Percentiles rank a stretch among this genome's conserved stretches.
Conservation (phyloP, 2,113 vertebrate genomes). For the Camelus dromedarius region DNA sequence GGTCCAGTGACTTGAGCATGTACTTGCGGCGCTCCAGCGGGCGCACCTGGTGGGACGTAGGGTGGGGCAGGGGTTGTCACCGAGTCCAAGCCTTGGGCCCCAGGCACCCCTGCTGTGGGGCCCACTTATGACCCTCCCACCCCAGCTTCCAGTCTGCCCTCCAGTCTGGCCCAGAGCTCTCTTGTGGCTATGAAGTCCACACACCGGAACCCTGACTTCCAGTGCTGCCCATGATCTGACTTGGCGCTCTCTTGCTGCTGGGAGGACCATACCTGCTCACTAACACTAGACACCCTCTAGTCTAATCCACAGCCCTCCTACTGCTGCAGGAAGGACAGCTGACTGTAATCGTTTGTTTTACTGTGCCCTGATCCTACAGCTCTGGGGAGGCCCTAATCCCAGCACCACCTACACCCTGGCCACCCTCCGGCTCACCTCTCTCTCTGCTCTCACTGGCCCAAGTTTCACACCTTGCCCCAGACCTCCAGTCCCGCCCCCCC, state of each 20-base stretch:
- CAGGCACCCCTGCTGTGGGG: neutral
- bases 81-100: neutral
- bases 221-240: neutral
- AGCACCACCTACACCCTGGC: too few species aligned
- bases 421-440: too few species aligned
- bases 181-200: neutral
- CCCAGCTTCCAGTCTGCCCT: neutral
- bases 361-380: too few species aligned
- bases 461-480: neutral
- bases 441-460: neutral
- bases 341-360: neutral
- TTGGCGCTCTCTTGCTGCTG: neutral
- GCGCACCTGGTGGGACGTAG: slow-evolving; percentile 60
- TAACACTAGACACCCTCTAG: too few species aligned
- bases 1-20: slow-evolving; percentile 87
- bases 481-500: neutral
- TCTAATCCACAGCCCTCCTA: neutral
- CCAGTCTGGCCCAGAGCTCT: neutral
- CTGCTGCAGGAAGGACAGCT: neutral
- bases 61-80: neutral
- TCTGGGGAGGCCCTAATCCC: too few species aligned
- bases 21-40: slow-evolving; percentile 82
- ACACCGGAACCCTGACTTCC: neutral
- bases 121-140: neutral
- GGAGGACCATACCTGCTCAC: neutral